Percentiles rank a stretch among this genome's conserved stretches.
Evolutionary conservation across 2,888 invertebrate species (phyloP).

Genomic region (Stenotaenia linearis): DNA sequence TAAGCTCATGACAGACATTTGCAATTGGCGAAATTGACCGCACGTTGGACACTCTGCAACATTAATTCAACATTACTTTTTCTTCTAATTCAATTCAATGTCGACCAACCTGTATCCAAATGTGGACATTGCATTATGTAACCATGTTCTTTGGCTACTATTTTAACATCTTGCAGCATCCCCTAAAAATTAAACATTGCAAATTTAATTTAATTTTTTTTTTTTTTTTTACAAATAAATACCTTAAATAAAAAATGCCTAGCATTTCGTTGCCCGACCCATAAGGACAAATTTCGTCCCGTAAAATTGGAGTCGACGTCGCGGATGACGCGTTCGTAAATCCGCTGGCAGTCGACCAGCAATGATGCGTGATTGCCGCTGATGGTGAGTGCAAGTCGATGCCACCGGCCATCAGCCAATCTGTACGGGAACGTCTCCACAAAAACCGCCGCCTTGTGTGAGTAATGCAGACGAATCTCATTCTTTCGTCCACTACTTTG

Average conservation of each 20-base stretch:
- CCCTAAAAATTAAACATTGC: slow-evolving; percentile 57
- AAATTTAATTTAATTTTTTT: background rate
- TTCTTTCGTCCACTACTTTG: slow-evolving; percentile 83
- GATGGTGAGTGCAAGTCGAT: slow-evolving; percentile 73
- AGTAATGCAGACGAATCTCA: slow-evolving; percentile 76
- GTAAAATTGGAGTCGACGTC: slow-evolving; percentile 60
- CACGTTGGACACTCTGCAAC: slow-evolving; percentile 73
- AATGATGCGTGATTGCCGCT: slow-evolving; percentile 73
- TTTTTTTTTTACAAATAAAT: slow-evolving; percentile 35
- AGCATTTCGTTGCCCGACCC: slow-evolving; percentile 80
- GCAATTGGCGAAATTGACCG: slow-evolving; percentile 77
- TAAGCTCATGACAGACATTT: slow-evolving; percentile 73
- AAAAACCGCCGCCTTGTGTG: slow-evolving; percentile 52
- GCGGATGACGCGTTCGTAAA: slow-evolving; percentile 68
- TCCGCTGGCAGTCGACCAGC: slow-evolving; percentile 77
- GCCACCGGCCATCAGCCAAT: slow-evolving; percentile 82
- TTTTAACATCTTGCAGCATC: slow-evolving; percentile 76
- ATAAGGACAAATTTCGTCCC: slow-evolving; percentile 56
- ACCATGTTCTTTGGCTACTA: slow-evolving; percentile 78
- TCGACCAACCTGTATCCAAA: slow-evolving; percentile 59
- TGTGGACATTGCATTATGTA: slow-evolving; percentile 80
- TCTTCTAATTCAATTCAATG: background rate
- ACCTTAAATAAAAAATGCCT: slow-evolving; percentile 85
- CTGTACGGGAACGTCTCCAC: slow-evolving; percentile 82
- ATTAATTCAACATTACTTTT: slow-evolving; percentile 27